Conservation (phyloP, 1,140 invertebrate genomes). For the Drosophila lacteicornis region DNA sequence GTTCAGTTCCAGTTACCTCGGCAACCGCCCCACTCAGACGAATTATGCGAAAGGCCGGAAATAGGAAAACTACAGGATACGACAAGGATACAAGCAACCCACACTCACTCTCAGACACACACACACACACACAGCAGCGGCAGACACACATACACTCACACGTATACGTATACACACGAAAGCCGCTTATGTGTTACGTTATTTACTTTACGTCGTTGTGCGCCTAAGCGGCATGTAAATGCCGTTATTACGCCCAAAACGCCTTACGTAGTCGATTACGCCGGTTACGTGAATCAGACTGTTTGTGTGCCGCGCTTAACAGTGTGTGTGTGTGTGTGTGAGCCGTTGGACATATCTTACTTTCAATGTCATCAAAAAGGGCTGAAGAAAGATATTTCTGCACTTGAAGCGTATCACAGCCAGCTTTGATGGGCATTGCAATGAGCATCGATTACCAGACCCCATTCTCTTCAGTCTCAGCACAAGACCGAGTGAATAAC, state of each 20-base stretch:
- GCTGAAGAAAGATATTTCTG: constrained; percentile 84
- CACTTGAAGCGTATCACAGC: constrained; percentile 84
- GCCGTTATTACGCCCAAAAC: constrained; percentile 60
- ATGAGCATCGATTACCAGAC: constrained; percentile 55
- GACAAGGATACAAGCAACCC: constrained; percentile 27
- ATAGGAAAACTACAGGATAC: constrained; percentile 55
- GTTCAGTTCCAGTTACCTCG: constrained; percentile 49
- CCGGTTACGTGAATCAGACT: constrained; percentile 68
- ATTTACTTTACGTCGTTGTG: constrained; percentile 46
- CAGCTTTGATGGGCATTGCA: constrained; percentile 85
- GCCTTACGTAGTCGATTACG: constrained; percentile 43
- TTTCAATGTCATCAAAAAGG: constrained; percentile 85
- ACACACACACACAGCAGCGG: constrained; percentile 6
- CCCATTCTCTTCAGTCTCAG: too few species aligned
- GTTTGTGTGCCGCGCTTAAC: constrained; percentile 3
- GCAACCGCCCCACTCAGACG: constrained; percentile 40
- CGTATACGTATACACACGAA: constrained; percentile 38
- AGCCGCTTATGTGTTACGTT: constrained; percentile 63
- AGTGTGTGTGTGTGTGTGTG: constrained; percentile 17
- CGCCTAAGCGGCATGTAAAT: constrained; percentile 41
- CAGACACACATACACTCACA: constrained; percentile 15
- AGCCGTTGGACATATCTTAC: constrained; percentile 64
- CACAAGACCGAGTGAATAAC: neutral
- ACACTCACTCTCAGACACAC: constrained; percentile 12
- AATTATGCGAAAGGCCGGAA: constrained; percentile 58